phyloP scores from a whole-genome alignment of 2,888 invertebrate genomes.

The Spilarctia lutea region DNA sequence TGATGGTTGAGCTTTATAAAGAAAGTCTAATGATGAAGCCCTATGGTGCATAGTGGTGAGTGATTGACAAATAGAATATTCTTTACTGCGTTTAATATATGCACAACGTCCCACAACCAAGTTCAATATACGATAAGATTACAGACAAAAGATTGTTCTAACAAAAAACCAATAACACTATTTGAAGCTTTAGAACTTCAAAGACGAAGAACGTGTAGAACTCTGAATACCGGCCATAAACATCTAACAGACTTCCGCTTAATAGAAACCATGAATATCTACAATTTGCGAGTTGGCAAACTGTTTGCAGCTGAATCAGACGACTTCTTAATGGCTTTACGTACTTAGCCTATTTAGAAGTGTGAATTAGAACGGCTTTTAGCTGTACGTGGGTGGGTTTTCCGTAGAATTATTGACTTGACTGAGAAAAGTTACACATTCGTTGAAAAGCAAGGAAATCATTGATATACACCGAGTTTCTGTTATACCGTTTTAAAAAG shows the following conservation, averaged over 20 bases:
- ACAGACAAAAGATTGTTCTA: too few relatives aligned
- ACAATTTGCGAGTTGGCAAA: conserved; percentile 63
- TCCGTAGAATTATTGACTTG: background rate
- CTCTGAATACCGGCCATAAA: background rate
- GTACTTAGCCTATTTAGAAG: background rate
- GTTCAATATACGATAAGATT: fast-evolving
- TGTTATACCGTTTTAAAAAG: too few relatives aligned
- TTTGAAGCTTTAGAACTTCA: background rate
- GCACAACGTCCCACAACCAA: too few relatives aligned
- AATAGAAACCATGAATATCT: conserved; percentile 55
- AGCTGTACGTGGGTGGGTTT: background rate
- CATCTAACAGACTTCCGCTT: conserved; percentile 7
- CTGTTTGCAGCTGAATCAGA: conserved; percentile 55
- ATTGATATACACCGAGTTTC: too few relatives aligned
- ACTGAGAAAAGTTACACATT: background rate
- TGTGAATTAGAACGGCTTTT: background rate
- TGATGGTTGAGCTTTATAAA: too few relatives aligned
- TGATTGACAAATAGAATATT: too few relatives aligned
- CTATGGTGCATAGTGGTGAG: too few relatives aligned
- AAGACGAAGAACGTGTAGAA: background rate
- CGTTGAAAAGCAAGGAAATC: background rate
- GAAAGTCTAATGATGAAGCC: too few relatives aligned
- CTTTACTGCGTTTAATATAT: too few relatives aligned
- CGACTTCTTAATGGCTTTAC: conserved; percentile 55
- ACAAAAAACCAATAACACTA: background rate